These are phyloP conservation scores for Copidosoma aretas DNA, from an alignment of 2,888 invertebrate genomes.

Conservation along the genomic window DNA sequence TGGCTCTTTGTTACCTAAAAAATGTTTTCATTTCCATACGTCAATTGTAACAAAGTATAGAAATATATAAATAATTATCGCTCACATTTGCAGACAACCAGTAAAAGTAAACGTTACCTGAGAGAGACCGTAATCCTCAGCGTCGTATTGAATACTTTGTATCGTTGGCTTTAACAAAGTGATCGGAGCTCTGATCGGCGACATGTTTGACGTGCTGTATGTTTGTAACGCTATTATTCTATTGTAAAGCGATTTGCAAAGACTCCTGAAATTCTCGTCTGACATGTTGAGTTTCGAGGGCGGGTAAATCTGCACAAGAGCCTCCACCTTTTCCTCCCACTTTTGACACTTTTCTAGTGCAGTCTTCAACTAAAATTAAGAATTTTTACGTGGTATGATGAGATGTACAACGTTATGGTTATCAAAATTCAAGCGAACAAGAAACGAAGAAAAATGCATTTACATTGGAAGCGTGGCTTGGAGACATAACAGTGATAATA, in stretches of 20 bases:
- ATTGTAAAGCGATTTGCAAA: conserved; percentile 64
- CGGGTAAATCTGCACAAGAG: conserved; percentile 62
- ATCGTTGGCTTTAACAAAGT: conserved; percentile 72
- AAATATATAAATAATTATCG: too few species aligned
- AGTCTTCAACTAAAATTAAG: conserved; percentile 46
- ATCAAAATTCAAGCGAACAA: too few species aligned
- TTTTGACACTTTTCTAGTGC: conserved; percentile 66
- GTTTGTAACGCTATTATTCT: conserved; percentile 66
- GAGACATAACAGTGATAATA: conserved; percentile 65
- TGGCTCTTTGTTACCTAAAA: conserved; percentile 65
- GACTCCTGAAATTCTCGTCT: conserved; percentile 59
- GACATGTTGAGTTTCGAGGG: conserved; percentile 59
- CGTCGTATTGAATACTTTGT: conserved; percentile 64
- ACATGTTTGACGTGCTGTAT: conserved; percentile 62
- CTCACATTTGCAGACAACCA: too few species aligned
- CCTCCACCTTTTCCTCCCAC: conserved; percentile 67
- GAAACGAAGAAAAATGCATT: too few species aligned
- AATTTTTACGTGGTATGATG: neutral
- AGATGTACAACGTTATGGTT: too few species aligned
- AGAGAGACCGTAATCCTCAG: conserved; percentile 72
- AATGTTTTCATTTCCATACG: too few species aligned
- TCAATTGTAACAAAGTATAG: too few species aligned
- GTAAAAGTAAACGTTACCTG: conserved; percentile 48
- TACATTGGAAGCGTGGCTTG: conserved; percentile 48
- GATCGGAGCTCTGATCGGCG: conserved; percentile 68